Percentiles rank a stretch among this genome's conserved stretches.
Conservation (phyloP, 92 coral and sea anemone species). For the Galaxea fascicularis region DNA sequence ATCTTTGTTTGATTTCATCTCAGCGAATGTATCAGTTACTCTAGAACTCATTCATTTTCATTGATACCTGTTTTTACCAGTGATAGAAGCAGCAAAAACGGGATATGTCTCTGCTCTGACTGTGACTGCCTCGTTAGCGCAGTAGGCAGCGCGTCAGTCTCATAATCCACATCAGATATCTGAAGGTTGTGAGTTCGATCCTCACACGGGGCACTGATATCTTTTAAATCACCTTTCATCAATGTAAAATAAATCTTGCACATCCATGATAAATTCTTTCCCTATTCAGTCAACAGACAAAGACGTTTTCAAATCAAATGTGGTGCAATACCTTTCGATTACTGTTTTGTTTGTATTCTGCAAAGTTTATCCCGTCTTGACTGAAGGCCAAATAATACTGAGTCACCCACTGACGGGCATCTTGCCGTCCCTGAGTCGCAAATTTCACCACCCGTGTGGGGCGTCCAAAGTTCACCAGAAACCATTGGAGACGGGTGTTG, state of each 20-base stretch:
- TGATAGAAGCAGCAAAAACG: too few relatives aligned
- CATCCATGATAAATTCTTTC: not conserved
- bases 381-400: constrained; percentile 58
- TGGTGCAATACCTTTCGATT: constrained; percentile 52
- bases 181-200: constrained; percentile 99
- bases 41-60: too few relatives aligned
- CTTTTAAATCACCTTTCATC: too few relatives aligned
- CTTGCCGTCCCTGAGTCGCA: constrained; percentile 73
- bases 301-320: not conserved
- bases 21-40: not conserved
- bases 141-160: constrained; percentile 79
- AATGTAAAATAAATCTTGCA: too few relatives aligned
- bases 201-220: constrained; percentile 91
- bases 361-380: constrained; percentile 69
- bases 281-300: not conserved
- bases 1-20: not conserved
- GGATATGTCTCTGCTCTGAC: too few relatives aligned
- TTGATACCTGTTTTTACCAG: too few relatives aligned
- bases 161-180: constrained; percentile 64
- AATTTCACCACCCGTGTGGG: constrained; percentile 68
- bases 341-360: constrained; percentile 59
- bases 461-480: constrained; percentile 71
- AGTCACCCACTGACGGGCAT: constrained; percentile 76
- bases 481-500: constrained; percentile 83
- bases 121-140: constrained; percentile 64